Conservation (phyloP, 2,113 vertebrate species). For the Nerophis ophidion region DNA sequence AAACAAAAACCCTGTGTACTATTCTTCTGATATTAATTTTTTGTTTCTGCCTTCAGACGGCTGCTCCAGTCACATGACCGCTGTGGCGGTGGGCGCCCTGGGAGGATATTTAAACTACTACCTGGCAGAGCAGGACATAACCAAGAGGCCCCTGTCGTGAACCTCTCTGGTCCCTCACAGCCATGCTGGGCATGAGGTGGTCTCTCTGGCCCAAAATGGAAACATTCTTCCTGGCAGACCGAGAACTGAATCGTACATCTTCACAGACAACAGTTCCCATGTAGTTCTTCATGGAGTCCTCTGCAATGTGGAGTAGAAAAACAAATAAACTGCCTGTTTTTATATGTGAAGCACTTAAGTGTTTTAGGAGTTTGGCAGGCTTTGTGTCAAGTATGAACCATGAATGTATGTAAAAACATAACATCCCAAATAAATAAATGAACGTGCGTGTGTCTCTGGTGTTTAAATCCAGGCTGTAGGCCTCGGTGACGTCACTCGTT, state of each 20-base stretch:
- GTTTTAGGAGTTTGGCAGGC: neutral
- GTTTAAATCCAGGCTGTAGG: neutral
- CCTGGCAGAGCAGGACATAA: slow-evolving; percentile 75
- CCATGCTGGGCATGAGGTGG: neutral
- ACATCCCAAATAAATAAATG: slow-evolving; percentile 1
- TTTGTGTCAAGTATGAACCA: slow-evolving; percentile 11
- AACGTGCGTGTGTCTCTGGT: neutral
- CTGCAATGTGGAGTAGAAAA: too few species aligned
- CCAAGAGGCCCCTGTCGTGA: slow-evolving; percentile 73
- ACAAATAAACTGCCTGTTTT: neutral
- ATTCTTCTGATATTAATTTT: too few species aligned
- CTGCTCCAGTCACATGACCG: slow-evolving; percentile 76
- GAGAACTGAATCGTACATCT: too few species aligned
- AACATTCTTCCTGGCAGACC: neutral
- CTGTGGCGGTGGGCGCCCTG: slow-evolving; percentile 70
- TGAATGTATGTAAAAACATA: slow-evolving; percentile 6
- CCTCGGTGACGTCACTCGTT: slow-evolving; percentile 61
- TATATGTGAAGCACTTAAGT: neutral
- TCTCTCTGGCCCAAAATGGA: neutral
- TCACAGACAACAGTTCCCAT: too few species aligned
- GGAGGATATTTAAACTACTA: slow-evolving; percentile 75
- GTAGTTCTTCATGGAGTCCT: too few species aligned
- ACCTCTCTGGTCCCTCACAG: too few species aligned
- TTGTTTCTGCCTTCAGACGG: slow-evolving; percentile 52
- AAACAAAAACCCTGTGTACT: too few species aligned